Base-by-base conservation (phyloP, 2,797 vertebrate species). In the Falco cherrug region DNA sequence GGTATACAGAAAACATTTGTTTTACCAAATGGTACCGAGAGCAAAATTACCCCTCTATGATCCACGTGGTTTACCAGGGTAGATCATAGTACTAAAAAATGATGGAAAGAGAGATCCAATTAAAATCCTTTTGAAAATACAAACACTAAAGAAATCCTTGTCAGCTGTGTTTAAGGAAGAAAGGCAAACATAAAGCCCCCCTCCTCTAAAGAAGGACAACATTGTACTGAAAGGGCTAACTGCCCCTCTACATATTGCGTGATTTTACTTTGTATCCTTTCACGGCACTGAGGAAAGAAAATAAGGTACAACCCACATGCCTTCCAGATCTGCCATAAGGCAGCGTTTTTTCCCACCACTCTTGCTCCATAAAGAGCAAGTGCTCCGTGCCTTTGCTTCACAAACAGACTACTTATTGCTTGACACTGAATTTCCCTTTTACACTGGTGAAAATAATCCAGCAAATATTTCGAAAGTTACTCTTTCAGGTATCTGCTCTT, bases 71-170 rank as follows among this genome's bases (percentile, higher is more conserved):
- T 97, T 94, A 90, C 81, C 92, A 92, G 79, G 64, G 71, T 91
- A 95, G 96, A 95, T 75, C 61, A 63, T 8, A 43, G 35, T n/a
- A 77, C 48, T 85, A 53, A 78, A 92, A 91, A 93, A 80, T 11
- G 73, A 95, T 74, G 65, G 87, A 95, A 95, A 95, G 67, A 84
- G 48, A 87, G 53, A 76, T 63, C 68, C 69, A 87, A 90, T 94
- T 93, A 95, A 95, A 83, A 60, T 47, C 10, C 14, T 87, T 92
- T 56, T 67, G 0, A 0, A 89, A 80, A 79, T 64, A 70, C 60
- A 91, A 87, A 11, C 31, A 26, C n/a, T 50, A 45, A 59, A 91
- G n/a, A 70, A 70, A 77, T 87, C 25, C 53, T 69, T 67, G 64
- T 95, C 53, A 92, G 57, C 84, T 90, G 87, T 93, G 41, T 61